Evolutionary conservation across 2,797 vertebrate species (phyloP).

Genomic region (Pangasius sanitwongsei): DNA sequence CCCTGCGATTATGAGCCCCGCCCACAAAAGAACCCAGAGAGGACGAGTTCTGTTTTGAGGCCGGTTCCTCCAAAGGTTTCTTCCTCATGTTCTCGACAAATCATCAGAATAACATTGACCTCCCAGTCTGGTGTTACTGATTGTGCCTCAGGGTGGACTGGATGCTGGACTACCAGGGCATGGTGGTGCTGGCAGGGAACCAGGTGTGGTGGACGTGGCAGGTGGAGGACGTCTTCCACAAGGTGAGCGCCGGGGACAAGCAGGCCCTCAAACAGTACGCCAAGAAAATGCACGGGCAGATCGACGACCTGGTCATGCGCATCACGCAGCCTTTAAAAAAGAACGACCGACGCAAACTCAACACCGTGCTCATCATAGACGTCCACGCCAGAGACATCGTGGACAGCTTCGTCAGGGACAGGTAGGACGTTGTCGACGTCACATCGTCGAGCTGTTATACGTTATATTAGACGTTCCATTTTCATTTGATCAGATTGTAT

Average conservation of each 20-base stretch:
- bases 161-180: conserved; percentile 95
- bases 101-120: not conserved
- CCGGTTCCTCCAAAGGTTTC: not conserved
- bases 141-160: conserved; percentile 84
- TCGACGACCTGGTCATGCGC: conserved; percentile 86
- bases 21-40: not conserved
- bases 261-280: conserved; percentile 87
- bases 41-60: not conserved
- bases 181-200: conserved; percentile 91
- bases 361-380: conserved; percentile 94
- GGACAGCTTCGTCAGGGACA: conserved; percentile 86
- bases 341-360: conserved; percentile 91
- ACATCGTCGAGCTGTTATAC: not conserved
- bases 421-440: conserved; percentile 68
- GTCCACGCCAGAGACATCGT: conserved; percentile 96
- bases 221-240: conserved; percentile 90
- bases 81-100: not conserved
- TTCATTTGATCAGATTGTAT: not conserved
- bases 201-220: conserved; percentile 99
- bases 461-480: not conserved
- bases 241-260: conserved; percentile 84
- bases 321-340: conserved; percentile 82
- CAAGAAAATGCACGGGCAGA: conserved; percentile 88
- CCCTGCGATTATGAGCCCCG: not conserved
- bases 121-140: conserved; percentile 19